Base-by-base conservation (phyloP, 1,140 invertebrate genomes). In the Caenorhabditis inopinata region DNA sequence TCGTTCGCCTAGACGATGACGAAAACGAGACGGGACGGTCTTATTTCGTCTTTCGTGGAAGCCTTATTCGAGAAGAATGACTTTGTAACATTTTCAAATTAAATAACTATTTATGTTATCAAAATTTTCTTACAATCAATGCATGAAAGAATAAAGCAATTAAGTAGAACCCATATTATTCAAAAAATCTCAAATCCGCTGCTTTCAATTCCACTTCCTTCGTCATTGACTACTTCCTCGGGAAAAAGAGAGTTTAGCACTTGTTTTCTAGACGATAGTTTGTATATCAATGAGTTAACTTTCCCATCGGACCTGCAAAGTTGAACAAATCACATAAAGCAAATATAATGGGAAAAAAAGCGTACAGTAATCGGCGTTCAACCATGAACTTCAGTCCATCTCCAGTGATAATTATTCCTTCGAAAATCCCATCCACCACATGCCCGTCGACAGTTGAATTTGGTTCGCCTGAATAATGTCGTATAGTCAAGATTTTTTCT, bases 301-400 rank as follows among this genome's bases (percentile, higher is more conserved):
- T 68, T 68, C 38, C 58, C 58, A 29, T 68, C 58, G 32, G 32
- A 38, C 38, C 58, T 68, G 58, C 12, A 68, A 68, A 21, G 21
- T 6, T 51, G n/a, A n/a, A 11, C 12, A 1, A 51, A 1, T 23
- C 23, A 25, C 23, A 27, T 9, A 1, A 16, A 32, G n/a, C n/a
- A 1, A 23, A 58, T 14, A 21, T 2, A 14, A 32, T 12, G 6
- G n/a, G 27, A 2, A 11, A 38, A 9, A 11, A 14, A n/a, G n/a
- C n/a, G 18, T 21, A 68, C 58, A 38, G 58, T 11, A 68, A 68
- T 42, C 38, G 32, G 11, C 58, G 1, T 38, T 68, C 58, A 0
- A 68, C 32, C 58, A 68, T 68, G 58, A 68, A 68, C n/a, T 68
- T 68, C n/a, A 38, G 32, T 38, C 58, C 58, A n/a, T 68, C 58